Evolutionary conservation across 2,797 vertebrate genomes (phyloP), one percentile per base, ranked within the genome.

Genomic region (Sebastes jordani): DNA sequence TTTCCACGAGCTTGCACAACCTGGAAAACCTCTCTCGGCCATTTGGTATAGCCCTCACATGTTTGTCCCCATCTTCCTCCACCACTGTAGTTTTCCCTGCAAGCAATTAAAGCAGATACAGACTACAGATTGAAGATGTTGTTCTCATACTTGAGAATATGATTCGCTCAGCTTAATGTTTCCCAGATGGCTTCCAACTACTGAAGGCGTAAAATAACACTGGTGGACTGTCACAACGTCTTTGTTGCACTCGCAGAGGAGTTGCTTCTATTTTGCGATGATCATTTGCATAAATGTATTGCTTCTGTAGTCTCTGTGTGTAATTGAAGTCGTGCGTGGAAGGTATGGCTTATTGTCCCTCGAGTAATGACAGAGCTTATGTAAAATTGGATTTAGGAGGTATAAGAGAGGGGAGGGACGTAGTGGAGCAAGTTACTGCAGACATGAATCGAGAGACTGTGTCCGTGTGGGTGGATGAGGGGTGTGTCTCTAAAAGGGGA

Each of bases 401-500:
- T n/a, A 16, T 18, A 34, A n/a, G 65, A 9, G 29, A 69, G 59
- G 63, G 22, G 65, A 58, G 74, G 46, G 66, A 67, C 71, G 56
- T 65, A 75, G 74, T 18, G 23, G 49, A 55, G 83, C 73, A 76
- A 76, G 70, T 63, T 71, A 74, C 72, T 82, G 67, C 71, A 25
- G 52, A 81, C 71, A 69, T 87, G 83, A 90, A 90, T 80, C 42
- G 73, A 80, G 82, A 67, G 78, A 22, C 70, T 83, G 78, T 82
- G 71, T 72, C 62, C 36, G 49, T 78, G 86, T 86, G 84, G 76
- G 83, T 81, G 66, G 81, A 84, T 22, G 62, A 83, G 82, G 89
- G 86, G 86, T 70, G 89, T 88, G 89, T 90, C 81, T 79, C 80
- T 46, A 70, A 71, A 75, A 87, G 86, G 82, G 83, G 82, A 71